Conservation (phyloP, 2,888 invertebrate genomes). For the Pollenia labialis region DNA sequence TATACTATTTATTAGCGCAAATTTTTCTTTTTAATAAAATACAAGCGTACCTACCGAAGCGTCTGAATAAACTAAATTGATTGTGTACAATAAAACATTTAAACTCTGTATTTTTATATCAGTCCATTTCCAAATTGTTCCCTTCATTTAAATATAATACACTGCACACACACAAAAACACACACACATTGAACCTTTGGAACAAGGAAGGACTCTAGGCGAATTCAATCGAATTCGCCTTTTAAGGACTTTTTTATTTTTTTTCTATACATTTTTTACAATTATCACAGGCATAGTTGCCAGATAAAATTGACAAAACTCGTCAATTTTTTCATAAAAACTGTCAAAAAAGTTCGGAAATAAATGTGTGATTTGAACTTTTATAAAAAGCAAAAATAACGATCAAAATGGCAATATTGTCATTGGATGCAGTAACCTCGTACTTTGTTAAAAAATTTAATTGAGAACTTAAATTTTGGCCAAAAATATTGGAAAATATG, state of each 20-base stretch:
- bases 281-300: constrained; percentile 1
- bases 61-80: constrained; percentile 63
- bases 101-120: constrained; percentile 28
- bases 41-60: constrained; percentile 46
- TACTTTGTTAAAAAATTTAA: no score
- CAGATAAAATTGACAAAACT: no score
- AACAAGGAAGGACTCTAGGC: constrained; percentile 28
- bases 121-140: constrained; percentile 53
- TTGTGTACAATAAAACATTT: constrained; percentile 34
- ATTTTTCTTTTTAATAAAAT: neutral
- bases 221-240: neutral
- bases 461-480: no score
- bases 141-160: constrained; percentile 6
- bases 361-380: no score
- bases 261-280: constrained; percentile 19
- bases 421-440: no score
- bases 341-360: no score
- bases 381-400: no score
- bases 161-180: neutral
- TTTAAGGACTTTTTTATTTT: neutral
- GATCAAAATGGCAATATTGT: no score
- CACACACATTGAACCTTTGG: neutral
- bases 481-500: no score
- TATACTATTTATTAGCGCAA: neutral
- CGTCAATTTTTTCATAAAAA: no score